Percentiles rank a stretch among this genome's conserved stretches.
Conservation (phyloP, 2,113 vertebrate genomes). For the Mungos mungo region DNA sequence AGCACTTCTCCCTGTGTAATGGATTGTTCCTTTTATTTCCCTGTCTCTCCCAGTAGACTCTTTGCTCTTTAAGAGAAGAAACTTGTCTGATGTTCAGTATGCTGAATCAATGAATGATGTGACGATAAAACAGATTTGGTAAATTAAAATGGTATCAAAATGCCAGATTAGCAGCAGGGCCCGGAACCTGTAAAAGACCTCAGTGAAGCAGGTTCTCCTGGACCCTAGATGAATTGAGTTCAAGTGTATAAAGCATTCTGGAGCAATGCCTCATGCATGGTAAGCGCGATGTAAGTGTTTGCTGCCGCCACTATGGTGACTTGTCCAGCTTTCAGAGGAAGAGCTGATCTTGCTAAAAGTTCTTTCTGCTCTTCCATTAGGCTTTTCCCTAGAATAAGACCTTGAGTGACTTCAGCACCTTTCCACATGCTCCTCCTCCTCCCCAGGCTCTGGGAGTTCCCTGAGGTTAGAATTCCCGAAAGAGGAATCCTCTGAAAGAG, state of each 20-base stretch:
- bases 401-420: neutral
- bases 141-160: neutral
- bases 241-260: too few species aligned
- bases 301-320: rapidly evolving
- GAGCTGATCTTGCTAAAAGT: neutral
- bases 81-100: neutral
- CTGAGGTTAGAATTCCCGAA: constrained; percentile 3
- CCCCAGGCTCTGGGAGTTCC: neutral
- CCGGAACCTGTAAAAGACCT: neutral
- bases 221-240: neutral
- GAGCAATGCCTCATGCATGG: neutral
- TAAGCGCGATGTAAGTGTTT: neutral
- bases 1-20: neutral
- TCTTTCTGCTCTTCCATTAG: neutral
- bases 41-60: neutral
- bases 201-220: neutral
- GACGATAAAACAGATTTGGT: neutral
- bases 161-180: neutral
- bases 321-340: neutral
- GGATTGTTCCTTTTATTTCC: neutral
- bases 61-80: neutral
- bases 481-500: neutral
- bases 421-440: neutral
- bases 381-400: neutral
- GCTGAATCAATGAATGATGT: neutral